Evolutionary conservation across 2,113 vertebrate genomes (phyloP).

Genomic region (Lampris megalopsis): DNA sequence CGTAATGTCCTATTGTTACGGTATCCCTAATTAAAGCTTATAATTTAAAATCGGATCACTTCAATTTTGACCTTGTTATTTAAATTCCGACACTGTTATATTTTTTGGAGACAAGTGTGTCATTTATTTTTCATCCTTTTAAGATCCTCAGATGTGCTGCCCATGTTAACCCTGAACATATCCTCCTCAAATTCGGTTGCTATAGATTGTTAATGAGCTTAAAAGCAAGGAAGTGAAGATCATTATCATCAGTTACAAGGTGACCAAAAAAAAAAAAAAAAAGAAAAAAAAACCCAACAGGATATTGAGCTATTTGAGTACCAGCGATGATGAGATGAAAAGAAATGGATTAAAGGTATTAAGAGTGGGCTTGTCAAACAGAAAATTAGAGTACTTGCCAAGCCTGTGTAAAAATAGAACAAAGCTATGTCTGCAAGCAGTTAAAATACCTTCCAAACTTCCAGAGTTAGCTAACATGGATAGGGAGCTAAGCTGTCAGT

Average conservation of each 20-base stretch:
- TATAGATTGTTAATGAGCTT: conserved; percentile 34
- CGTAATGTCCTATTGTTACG: too few relatives aligned
- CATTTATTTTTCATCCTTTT: neutral
- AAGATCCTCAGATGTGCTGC: neutral
- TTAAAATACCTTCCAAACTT: conserved; percentile 30
- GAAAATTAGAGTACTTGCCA: conserved; percentile 21
- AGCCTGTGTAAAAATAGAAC: conserved; percentile 56
- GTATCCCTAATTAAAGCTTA: neutral
- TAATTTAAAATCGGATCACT: neutral
- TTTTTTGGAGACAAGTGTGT: neutral
- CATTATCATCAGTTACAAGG: conserved; percentile 8
- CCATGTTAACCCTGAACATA: too few relatives aligned
- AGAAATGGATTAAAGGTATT: conserved; percentile 2
- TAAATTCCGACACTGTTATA: neutral
- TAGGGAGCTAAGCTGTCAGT: neutral
- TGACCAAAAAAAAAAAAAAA: neutral
- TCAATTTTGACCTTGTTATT: neutral
- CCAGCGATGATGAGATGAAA: neutral
- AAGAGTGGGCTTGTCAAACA: conserved; percentile 28
- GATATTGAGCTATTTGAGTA: conserved; percentile 10
- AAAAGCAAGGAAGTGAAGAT: conserved; percentile 15
- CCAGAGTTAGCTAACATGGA: neutral
- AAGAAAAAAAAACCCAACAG: neutral
- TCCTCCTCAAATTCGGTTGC: conserved; percentile 12
- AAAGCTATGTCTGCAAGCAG: conserved; percentile 43